Base-by-base conservation (phyloP, 2,888 invertebrate species). In the Athalia rosae region DNA sequence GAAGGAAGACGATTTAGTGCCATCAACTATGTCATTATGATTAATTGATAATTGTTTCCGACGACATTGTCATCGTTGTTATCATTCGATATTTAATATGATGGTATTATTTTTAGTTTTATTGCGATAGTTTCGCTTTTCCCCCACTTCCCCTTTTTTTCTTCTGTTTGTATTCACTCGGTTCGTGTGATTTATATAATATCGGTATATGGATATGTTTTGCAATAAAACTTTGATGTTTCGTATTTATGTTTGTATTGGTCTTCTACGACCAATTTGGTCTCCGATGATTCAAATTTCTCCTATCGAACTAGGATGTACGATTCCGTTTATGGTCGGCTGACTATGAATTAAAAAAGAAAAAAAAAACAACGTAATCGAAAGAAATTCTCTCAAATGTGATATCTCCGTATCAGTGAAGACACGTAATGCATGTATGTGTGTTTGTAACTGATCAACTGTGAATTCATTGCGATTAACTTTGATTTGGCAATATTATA, bases 381-480 rank as follows among this genome's bases (percentile, higher is more conserved):
- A n/a, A n/a, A n/a, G n/a, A n/a, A n/a, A 28, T 28, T 28, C 28
- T 28, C 28, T 28, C 1, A 28, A 28, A 28, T 28, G 28, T 28
- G 28, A 28, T n/a, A 41, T 64, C 4, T 67, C 53, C 41, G 41
- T 45, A 58, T 41, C 58, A 71, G 43, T 0, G 41, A 56, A 71
- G 28, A 50, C 56, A 28, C 28, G 28, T 28, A 56, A 58, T 71
- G 58, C 56, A 50, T 71, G 71, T 71, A 58, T 71, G 71, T 71
- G 71, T 71, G 71, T 71, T 58, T 71, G 71, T 71, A 71, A 13
- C 56, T 71, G 71, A 58, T 58, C 45, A 53, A 69, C 43, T 56
- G 58, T 67, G 53, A 53, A 11, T 11, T 53, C 48, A 50, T 67
- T 67, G 28, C 28, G 28, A 28, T 28, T 28, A 28, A 28, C 28